These are phyloP conservation scores for Neodontobutis hainanensis DNA, from an alignment of 2,113 vertebrate species.

Conservation along the genomic window DNA sequence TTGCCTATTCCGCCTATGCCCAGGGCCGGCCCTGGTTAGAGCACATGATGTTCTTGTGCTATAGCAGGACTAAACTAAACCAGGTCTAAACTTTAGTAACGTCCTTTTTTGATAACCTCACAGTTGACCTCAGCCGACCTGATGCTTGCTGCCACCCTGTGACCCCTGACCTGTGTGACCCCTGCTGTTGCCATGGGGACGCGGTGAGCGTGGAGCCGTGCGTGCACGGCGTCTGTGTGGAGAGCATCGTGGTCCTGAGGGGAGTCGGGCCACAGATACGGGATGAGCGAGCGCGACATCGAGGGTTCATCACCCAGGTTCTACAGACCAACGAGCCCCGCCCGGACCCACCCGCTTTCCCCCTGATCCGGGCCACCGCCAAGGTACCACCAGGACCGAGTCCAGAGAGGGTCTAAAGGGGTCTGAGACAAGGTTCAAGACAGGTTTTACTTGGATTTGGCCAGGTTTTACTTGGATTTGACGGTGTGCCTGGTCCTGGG, in stretches of 20 bases:
- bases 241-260: constrained; percentile 92
- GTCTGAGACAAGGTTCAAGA: too few relatives aligned
- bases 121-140: background rate
- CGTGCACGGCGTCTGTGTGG: constrained; percentile 93
- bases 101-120: background rate
- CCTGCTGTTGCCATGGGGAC: constrained; percentile 82
- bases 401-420: background rate
- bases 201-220: constrained; percentile 85
- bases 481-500: background rate
- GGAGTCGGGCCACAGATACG: constrained; percentile 92
- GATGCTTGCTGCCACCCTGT: background rate
- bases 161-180: background rate
- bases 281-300: constrained; percentile 94
- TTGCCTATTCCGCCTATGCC: too few relatives aligned
- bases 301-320: constrained; percentile 93
- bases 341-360: constrained; percentile 85
- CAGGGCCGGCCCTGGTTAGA: too few relatives aligned
- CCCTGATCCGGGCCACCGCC: constrained; percentile 80
- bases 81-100: background rate
- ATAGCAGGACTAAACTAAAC: too few relatives aligned
- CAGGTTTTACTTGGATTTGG: background rate
- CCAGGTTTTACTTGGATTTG: background rate
- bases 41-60: too few relatives aligned
- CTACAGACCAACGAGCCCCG: constrained; percentile 93
- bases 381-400: constrained; percentile 76